A percentile compares a stretch with the other conserved stretches of the same genome.
Conservation (phyloP, 2,888 invertebrate species). For the Eugnorisma glareosa region DNA sequence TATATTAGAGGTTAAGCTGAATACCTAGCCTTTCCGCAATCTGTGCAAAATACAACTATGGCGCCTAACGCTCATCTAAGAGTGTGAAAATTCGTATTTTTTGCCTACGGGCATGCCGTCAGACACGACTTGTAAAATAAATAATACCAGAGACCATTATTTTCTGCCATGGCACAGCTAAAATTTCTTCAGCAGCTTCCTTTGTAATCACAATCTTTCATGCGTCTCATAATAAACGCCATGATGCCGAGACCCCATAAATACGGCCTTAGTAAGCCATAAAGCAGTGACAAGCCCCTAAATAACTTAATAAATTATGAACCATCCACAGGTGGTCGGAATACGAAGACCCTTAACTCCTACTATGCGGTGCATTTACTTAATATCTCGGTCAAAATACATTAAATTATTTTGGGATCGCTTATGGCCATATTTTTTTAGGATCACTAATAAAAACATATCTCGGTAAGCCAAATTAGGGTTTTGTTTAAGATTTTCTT, state of each 20-base stretch:
- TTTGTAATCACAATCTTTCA: background rate
- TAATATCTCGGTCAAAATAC: slow-evolving; percentile 38
- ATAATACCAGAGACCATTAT: background rate
- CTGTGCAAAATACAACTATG: too few relatives aligned
- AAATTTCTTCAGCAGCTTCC: background rate
- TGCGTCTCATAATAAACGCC: background rate
- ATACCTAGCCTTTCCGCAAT: too few relatives aligned
- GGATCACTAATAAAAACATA: background rate
- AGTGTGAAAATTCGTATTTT: background rate
- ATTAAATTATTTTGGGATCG: slow-evolving; percentile 16
- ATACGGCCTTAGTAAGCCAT: slow-evolving; percentile 23
- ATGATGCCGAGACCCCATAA: slow-evolving; percentile 17
- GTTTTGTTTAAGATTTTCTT: too few relatives aligned
- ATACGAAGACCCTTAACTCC: slow-evolving; percentile 24
- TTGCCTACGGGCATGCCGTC: background rate
- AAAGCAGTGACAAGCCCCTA: slow-evolving; percentile 29
- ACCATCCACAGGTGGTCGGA: slow-evolving; percentile 55
- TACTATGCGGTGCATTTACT: slow-evolving; percentile 34
- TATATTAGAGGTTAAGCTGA: background rate
- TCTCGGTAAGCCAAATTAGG: background rate
- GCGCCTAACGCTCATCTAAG: too few relatives aligned
- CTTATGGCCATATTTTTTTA: background rate
- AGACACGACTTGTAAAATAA: background rate
- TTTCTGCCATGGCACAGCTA: background rate
- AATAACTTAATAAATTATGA: slow-evolving; percentile 45